A percentile compares a stretch with the other conserved stretches of the same genome.
These are phyloP conservation scores for Speoplatyrhinus poulsoni DNA, from an alignment of 2,113 vertebrate genomes.

Conservation along the genomic window DNA sequence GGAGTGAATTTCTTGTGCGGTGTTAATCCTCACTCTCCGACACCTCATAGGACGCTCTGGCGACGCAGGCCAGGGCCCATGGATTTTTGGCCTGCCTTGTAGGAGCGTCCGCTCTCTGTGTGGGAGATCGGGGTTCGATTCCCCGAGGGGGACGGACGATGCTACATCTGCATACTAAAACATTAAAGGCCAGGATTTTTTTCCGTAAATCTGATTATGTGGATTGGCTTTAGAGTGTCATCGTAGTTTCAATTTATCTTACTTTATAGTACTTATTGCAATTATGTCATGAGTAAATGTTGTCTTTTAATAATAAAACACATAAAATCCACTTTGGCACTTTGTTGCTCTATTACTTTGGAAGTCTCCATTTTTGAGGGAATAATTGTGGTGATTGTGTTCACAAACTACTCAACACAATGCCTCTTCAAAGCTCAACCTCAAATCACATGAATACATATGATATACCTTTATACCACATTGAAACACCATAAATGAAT, in stretches of 20 bases:
- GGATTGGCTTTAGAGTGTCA: constrained; percentile 61
- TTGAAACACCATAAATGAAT: no score
- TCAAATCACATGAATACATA: neutral
- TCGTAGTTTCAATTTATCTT: constrained; percentile 54
- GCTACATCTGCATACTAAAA: constrained; percentile 43
- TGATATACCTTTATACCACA: no score
- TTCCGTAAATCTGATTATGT: constrained; percentile 62
- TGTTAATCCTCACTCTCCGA: no score
- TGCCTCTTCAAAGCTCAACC: neutral
- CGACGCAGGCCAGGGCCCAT: no score
- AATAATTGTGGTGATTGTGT: constrained; percentile 53
- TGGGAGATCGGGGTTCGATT: no score
- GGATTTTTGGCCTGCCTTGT: no score
- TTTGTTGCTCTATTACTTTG: constrained; percentile 51
- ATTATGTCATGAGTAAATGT: constrained; percentile 66
- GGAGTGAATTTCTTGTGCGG: no score
- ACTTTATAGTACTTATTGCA: constrained; percentile 66
- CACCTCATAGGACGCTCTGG: no score
- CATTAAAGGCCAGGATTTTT: constrained; percentile 55
- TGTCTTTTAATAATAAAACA: constrained; percentile 73
- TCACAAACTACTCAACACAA: constrained; percentile 38
- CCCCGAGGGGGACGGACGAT: no score
- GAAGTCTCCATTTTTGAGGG: constrained; percentile 49
- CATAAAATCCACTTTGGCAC: constrained; percentile 58
- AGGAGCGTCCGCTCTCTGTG: no score